Evolutionary conservation across 2,113 vertebrate species (phyloP).

Genomic region (Neodontobutis hainanensis): DNA sequence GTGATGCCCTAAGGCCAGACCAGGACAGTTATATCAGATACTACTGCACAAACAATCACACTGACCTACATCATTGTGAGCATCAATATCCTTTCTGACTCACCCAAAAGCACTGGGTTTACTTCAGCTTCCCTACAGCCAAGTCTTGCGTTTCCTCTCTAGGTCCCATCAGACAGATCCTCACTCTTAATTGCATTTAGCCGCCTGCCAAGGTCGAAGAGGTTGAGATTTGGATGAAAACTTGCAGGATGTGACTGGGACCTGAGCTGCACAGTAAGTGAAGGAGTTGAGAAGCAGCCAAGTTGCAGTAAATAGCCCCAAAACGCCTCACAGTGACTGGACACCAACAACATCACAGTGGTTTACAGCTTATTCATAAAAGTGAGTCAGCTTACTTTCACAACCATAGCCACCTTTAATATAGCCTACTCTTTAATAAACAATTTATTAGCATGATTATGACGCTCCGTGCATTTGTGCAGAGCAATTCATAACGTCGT

Average conservation of each 20-base stretch:
- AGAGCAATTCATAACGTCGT: too few species aligned
- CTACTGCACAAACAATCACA: constrained; percentile 20
- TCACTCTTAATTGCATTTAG: constrained; percentile 5
- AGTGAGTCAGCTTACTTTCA: not conserved
- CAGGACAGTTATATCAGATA: constrained; percentile 24
- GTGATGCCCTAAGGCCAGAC: constrained; percentile 15
- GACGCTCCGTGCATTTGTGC: too few species aligned
- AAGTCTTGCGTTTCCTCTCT: not conserved
- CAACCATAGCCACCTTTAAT: too few species aligned
- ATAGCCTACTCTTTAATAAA: too few species aligned
- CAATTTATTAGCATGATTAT: too few species aligned
- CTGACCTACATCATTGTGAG: constrained; percentile 16
- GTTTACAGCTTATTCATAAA: not conserved
- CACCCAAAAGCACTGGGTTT: not conserved
- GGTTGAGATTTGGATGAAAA: not conserved
- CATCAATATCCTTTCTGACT: not conserved
- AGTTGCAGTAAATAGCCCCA: not conserved
- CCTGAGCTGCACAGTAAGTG: not conserved
- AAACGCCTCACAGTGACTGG: not conserved
- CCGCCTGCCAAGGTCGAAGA: constrained; percentile 1
- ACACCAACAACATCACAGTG: not conserved
- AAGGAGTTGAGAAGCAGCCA: not conserved
- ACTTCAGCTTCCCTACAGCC: not conserved
- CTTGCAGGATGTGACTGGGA: constrained; percentile 5
- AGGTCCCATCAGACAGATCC: not conserved